Conservation (phyloP, 2,888 invertebrate genomes). For the Ennomos quercinarius region DNA sequence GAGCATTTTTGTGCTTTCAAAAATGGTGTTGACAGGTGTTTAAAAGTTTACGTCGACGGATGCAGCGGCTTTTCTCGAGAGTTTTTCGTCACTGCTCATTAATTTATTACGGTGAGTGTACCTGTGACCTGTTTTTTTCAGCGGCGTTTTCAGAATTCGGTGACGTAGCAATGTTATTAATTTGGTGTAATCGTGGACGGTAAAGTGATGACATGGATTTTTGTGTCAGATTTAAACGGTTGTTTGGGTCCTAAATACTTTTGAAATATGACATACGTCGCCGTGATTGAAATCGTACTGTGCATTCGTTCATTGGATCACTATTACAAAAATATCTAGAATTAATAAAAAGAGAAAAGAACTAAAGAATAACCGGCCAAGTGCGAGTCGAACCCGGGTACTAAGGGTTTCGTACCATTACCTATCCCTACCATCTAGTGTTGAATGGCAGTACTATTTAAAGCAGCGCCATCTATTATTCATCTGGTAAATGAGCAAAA, state of each 20-base stretch:
- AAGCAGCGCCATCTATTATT: too few relatives aligned
- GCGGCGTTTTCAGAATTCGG: constrained; percentile 44
- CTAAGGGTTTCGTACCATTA: too few relatives aligned
- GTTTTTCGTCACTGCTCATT: constrained; percentile 42
- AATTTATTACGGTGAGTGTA: constrained; percentile 44
- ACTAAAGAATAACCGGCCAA: too few relatives aligned
- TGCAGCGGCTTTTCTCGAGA: constrained; percentile 32
- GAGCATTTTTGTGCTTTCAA: constrained; percentile 27
- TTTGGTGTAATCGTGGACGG: constrained; percentile 40
- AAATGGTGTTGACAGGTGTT: constrained; percentile 45
- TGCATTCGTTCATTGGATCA: neutral
- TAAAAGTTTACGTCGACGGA: constrained; percentile 40
- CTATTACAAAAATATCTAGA: neutral
- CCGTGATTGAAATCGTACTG: constrained; percentile 1
- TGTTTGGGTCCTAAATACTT: constrained; percentile 19
- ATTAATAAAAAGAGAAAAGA: too few relatives aligned
- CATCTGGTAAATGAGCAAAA: too few relatives aligned
- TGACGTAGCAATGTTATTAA: constrained; percentile 46
- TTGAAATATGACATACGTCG: constrained; percentile 13
- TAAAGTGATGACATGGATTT: constrained; percentile 18
- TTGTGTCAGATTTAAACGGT: constrained; percentile 25
- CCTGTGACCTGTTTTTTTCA: constrained; percentile 51
- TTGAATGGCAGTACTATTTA: too few relatives aligned
- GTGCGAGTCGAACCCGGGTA: too few relatives aligned
- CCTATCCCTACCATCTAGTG: too few relatives aligned